phyloP scores from a whole-genome alignment of 1,140 invertebrate genomes.

The Brevipalpus yothersi region DNA sequence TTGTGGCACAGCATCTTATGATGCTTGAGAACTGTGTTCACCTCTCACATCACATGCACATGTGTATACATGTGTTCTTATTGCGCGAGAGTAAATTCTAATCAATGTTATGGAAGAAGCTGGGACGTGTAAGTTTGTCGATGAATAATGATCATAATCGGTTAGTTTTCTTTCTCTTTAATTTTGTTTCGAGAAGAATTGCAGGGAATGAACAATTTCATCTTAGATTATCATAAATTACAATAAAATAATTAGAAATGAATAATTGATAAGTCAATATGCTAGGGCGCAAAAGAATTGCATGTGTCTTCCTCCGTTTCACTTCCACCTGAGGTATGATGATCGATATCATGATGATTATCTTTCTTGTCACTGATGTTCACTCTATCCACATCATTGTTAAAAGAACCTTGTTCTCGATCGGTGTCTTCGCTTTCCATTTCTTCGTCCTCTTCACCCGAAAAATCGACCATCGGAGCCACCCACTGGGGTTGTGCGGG shows the following conservation, averaged over 20 bases:
- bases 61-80: too few relatives aligned
- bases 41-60: too few relatives aligned
- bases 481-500: constrained; percentile 89
- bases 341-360: constrained; percentile 5
- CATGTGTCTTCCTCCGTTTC: constrained; percentile 10
- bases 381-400: not conserved
- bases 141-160: too few relatives aligned
- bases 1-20: too few relatives aligned
- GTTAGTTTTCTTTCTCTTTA: too few relatives aligned
- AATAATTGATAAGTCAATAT: constrained; percentile 6
- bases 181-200: too few relatives aligned
- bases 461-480: constrained; percentile 66
- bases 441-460: constrained; percentile 14
- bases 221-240: constrained; percentile 10
- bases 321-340: constrained; percentile 9
- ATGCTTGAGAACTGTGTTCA: too few relatives aligned
- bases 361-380: too few relatives aligned
- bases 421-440: constrained; percentile 15
- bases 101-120: too few relatives aligned
- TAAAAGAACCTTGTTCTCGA: constrained; percentile 22
- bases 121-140: too few relatives aligned
- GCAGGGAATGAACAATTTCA: too few relatives aligned
- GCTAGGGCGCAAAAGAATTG: constrained; percentile 3
- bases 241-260: not conserved
- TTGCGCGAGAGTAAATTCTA: too few relatives aligned